Evolutionary conservation across 2,113 vertebrate species (phyloP).

Genomic region (Chionis minor): DNA sequence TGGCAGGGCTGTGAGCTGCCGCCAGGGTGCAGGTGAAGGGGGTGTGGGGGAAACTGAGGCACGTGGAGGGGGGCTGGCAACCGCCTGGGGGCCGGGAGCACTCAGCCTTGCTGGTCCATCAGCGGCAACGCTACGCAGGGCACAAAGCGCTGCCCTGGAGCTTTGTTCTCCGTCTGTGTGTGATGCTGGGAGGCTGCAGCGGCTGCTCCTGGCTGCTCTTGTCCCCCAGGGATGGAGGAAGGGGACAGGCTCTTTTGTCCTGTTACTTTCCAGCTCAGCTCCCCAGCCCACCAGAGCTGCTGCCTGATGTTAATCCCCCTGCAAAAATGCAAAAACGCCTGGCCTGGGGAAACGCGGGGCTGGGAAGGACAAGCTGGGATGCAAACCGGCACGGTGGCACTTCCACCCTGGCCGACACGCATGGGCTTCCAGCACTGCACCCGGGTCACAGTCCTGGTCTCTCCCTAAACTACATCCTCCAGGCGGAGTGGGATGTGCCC

Average conservation of each 20-base stretch:
- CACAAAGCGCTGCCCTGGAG: not conserved
- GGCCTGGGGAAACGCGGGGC: not conserved
- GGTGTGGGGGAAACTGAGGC: not conserved
- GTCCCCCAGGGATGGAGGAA: not conserved
- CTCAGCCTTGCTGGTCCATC: not conserved
- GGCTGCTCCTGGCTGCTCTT: not conserved
- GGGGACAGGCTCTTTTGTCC: not conserved
- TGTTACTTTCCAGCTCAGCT: not conserved
- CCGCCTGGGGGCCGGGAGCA: not conserved
- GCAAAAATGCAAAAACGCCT: not conserved
- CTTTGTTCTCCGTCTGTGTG: fast-evolving
- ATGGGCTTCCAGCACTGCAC: not conserved
- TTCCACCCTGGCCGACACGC: too few species aligned
- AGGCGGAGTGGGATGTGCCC: not conserved
- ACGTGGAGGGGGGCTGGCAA: fast-evolving
- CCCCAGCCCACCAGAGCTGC: not conserved
- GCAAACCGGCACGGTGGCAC: not conserved
- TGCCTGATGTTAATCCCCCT: not conserved
- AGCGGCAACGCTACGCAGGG: too few species aligned
- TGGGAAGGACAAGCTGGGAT: not conserved
- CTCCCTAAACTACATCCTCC: not conserved
- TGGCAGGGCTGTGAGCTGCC: not conserved
- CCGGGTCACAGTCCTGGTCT: not conserved
- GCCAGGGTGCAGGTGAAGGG: not conserved
- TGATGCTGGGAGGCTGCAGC: not conserved